phyloP scores from a whole-genome alignment of 2,113 vertebrate genomes.

The Petrocephalus microphthalmus region DNA sequence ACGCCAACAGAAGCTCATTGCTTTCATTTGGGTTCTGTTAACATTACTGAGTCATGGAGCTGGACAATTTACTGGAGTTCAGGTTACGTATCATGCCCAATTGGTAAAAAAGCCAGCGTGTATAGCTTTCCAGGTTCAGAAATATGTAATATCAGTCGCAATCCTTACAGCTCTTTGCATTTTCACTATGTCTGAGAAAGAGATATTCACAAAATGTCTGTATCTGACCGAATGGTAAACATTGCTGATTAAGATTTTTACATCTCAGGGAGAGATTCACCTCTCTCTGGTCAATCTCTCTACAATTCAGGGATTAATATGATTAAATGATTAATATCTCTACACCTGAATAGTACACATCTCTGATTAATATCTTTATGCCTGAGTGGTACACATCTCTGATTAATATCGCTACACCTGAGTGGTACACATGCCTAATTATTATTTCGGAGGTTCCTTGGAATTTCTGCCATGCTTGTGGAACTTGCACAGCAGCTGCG shows the following conservation, averaged over 20 bases:
- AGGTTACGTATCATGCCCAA: background rate
- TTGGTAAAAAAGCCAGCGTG: background rate
- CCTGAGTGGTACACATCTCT: background rate
- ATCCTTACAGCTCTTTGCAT: background rate
- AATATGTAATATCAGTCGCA: background rate
- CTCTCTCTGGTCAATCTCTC: background rate
- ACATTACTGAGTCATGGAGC: background rate
- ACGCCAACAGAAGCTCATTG: background rate
- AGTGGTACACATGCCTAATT: background rate
- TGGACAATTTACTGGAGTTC: background rate
- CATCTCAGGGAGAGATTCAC: background rate
- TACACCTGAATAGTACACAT: background rate
- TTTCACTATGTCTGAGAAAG: too few relatives aligned
- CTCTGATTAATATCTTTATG: background rate
- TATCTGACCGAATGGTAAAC: background rate
- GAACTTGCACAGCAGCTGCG: background rate
- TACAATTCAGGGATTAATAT: background rate
- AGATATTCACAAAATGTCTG: background rate
- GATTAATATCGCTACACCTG: background rate
- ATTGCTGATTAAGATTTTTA: background rate
- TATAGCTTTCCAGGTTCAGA: background rate
- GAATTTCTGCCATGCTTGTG: background rate
- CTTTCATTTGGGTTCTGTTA: background rate
- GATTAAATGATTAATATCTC: background rate
- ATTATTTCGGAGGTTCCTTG: background rate